Evolutionary conservation across 37 sponge, comb jelly and placozoan species (phyloP), one percentile per base, ranked within the genome.

Genomic region (Geodia barretti): DNA sequence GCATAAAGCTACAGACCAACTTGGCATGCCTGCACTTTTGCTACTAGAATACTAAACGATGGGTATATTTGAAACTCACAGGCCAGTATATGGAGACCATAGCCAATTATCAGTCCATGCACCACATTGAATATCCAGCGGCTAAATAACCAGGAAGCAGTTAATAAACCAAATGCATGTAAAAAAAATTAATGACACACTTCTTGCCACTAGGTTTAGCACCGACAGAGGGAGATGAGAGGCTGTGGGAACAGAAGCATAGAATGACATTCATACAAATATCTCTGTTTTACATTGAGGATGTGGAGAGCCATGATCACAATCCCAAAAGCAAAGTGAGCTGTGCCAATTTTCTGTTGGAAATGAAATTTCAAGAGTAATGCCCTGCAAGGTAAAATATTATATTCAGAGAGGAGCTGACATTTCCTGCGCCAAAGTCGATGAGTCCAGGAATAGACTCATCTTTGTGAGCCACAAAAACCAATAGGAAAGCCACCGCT

Each of bases 311-410:
- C 23, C 69, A 89, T 79, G 58, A 87, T 64, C 29, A 83, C 63
- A 2, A 92, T 75, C 0, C 92, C 92, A 79, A 92, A 62, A 4
- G 39, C 72, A 64, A 84, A 83, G 28, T 92, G 92, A 54, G 84
- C 66, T 25, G 71, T 74, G 33, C 70, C 68, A 73, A 9, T 78
- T n/a, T 2, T n/a, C 79, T 91, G 60, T 19, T 60, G 35, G 17
- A 26, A 58, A 9, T 59, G 1, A 2, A 28, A 8, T 17, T 31
- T 4, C 8, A 60, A 75, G 23, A 8, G 31, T 59, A 60, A 58
- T 3, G 23, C n/a, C 26, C 17, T 11, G 67, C 8, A 65, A 26
- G n/a, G 8, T 25, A 58, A 21, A 11, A 58, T 58, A 21, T 19
- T 58, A 58, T 11, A 21, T 11, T 58, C 60, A 21, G 19, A 58